A percentile compares a stretch with the other conserved stretches of the same genome.
Evolutionary conservation across 2,888 invertebrate species (phyloP).

Genomic region (Zele albiditarsus): DNA sequence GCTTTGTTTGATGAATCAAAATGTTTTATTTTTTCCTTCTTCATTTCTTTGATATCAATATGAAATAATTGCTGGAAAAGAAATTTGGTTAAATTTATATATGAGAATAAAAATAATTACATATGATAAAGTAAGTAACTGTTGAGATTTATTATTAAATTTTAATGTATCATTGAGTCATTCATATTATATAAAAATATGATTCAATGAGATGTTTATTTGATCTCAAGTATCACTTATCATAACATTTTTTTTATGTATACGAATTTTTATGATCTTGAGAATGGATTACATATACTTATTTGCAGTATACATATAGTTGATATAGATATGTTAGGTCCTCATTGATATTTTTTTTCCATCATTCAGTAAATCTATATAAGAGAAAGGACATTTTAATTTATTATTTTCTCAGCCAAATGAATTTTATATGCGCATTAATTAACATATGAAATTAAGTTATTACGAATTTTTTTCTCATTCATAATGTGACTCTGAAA

Average conservation of each 20-base stretch:
- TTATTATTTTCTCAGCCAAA: not conserved
- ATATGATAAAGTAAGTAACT: not conserved
- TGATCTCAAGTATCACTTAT: not conserved
- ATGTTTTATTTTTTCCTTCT: not conserved
- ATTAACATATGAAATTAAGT: slow-evolving; percentile 2
- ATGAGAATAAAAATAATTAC: not conserved
- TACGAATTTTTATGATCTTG: slow-evolving; percentile 23
- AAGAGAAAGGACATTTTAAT: not conserved
- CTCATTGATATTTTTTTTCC: not conserved
- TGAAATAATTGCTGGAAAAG: not conserved
- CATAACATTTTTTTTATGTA: not conserved
- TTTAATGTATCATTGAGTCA: not conserved
- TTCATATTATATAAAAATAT: not conserved
- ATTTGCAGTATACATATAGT: not conserved
- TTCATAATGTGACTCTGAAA: not conserved
- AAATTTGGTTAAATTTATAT: not conserved
- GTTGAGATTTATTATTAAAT: not conserved
- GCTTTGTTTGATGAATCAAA: not conserved
- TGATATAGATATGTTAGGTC: not conserved
- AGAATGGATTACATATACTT: slow-evolving; percentile 2
- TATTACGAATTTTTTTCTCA: not conserved
- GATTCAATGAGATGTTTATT: not conserved
- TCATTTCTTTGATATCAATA: not conserved
- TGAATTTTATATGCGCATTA: not conserved
- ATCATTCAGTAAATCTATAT: not conserved